Conservation (phyloP, 2,113 vertebrate genomes). For the Eulacestoma nigropectus region DNA sequence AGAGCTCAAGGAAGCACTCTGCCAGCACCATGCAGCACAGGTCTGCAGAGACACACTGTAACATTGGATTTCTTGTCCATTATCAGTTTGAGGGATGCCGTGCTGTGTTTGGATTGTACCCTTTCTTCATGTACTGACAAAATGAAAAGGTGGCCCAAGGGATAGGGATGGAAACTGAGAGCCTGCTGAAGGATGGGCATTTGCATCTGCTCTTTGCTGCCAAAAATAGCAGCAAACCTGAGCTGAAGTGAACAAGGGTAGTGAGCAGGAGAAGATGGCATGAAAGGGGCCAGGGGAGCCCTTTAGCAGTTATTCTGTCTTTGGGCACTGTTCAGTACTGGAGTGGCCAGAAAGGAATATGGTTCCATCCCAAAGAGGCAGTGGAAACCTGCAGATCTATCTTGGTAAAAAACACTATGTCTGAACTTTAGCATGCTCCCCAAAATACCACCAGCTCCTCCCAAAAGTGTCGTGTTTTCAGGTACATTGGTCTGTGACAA, state of each 20-base stretch:
- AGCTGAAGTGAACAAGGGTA: not conserved
- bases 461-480: not conserved
- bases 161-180: not conserved
- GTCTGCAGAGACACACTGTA: not conserved
- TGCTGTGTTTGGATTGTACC: not conserved
- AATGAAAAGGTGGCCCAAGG: not conserved
- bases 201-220: not conserved
- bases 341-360: not conserved
- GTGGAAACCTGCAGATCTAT: not conserved
- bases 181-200: not conserved
- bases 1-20: not conserved
- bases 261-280: not conserved
- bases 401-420: not conserved
- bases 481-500: not conserved
- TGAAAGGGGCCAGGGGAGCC: not conserved
- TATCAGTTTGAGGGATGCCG: not conserved
- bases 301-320: not conserved
- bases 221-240: not conserved
- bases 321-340: not conserved
- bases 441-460: not conserved
- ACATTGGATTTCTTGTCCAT: accelerated
- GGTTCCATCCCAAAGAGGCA: not conserved
- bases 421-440: not conserved
- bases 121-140: not conserved
- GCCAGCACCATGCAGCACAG: not conserved